Evolutionary conservation across 2,797 vertebrate species (phyloP), one percentile per base, ranked within the genome.

Genomic region (Hirundo rustica): DNA sequence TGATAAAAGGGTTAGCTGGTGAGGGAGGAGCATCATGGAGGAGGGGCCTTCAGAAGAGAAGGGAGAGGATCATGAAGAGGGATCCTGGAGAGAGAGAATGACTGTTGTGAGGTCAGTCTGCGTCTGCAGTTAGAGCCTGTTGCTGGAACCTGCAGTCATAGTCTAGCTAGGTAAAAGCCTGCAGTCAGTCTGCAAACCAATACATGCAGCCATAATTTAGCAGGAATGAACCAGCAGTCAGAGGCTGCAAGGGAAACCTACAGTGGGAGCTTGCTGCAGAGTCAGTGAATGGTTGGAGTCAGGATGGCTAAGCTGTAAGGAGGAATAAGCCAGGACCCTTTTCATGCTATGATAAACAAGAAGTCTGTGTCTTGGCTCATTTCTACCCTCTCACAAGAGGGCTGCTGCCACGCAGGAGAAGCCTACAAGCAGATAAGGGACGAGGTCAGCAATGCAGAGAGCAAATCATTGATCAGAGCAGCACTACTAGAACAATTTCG

Each of bases 371-470:
- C 58, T 38, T 4, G 8, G 5, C 17, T 27, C 26, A 61, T 61
- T 61, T 40, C 26, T 29, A 14, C 58, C 18, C 36, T 40, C 26
- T 29, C 29, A 61, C 26, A 29, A 20, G 58, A 7, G 26, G 58
- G 18, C 13, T 40, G 13, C 36, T 61, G 38, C 58, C 9, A 15
- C 7, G 14, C 12, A 29, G 26, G 36, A 74, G 40, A 32, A 25
- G 5, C 30, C 22, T 36, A 18, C 4, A 32, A 21, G 17, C 54
- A 47, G 25, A 18, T 48, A 30, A 57, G 29, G 42, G 27, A 7
- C 0, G 1, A 54, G 67, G 7, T 22, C 0, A 1, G 18, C 57
- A 81, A 3, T 32, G 23, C 10, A 30, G 29, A 67, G 25, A 47
- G 8, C 30, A 64, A 87, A 77, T 44, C 7, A 16, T 13, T 16